Base-by-base conservation (phyloP, 2,888 invertebrate species). In the Sabellastarte sp. region DNA sequence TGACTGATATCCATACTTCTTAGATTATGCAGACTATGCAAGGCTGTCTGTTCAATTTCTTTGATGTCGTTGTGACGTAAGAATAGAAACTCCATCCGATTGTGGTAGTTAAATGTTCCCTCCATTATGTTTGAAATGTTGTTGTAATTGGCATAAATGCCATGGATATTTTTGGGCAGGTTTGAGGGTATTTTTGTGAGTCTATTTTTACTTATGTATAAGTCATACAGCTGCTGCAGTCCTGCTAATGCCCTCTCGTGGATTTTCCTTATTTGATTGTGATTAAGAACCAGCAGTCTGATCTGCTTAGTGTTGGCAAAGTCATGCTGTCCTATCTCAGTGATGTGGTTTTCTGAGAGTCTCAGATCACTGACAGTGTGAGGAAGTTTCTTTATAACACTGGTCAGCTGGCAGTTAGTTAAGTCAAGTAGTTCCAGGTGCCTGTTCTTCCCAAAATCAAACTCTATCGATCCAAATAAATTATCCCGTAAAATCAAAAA, bases 221-320 rank as follows among this genome's bases (percentile, higher is more conserved):
- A 87, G 76, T 91, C 90, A 60, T 91, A 90, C 5, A 96, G 90
- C 77, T 92, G 91, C 57, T 90, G 90, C 33, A 95, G 86, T 5
- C 92, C 91, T 24, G 91, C 90, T 80, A 95, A 94, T 0, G 93
- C 92, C 69, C 91, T 90, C 50, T 90, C 89, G 67, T 92, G 89
- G 70, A 95, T 89, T 73, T 88, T 73, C 59, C 78, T 89, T 72
- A 92, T 88, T 0, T 93, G 91, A 85, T 96, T 96, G 81, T 93
- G 90, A 73, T 89, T 89, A 66, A 96, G 85, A 57, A 93, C 88
- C 70, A 96, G 89, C 71, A 92, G 85, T 76, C 90, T 90, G 65
- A 96, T 89, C 81, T 90, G 91, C 5, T 94, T 92, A 5, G 10
- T 41, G 10, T 20, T 41, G 41, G 20, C 41, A 41, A 41, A 41